Evolutionary conservation across 2,797 vertebrate genomes (phyloP).

Genomic region (Intellagama lesueurii): DNA sequence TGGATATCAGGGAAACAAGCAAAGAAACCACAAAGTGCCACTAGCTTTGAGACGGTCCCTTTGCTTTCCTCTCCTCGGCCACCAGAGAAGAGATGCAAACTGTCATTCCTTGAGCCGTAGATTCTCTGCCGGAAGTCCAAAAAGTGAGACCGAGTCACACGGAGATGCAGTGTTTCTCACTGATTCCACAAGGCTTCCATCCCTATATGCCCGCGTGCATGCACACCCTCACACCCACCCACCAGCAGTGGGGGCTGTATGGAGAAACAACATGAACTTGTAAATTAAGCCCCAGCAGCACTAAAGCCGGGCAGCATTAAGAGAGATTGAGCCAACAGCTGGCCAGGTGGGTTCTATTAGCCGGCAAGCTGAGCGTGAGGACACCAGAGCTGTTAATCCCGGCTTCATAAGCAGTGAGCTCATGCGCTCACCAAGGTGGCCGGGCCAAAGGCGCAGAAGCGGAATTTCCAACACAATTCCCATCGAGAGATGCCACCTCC

Average conservation of each 20-base stretch:
- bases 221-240: no score
- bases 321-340: not conserved
- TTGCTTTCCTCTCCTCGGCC: not conserved
- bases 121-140: not conserved
- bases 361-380: not conserved
- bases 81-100: not conserved
- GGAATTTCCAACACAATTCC: slow-evolving; percentile 27
- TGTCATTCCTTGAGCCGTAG: not conserved
- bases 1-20: not conserved
- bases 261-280: not conserved
- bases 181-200: fast-evolving
- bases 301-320: not conserved
- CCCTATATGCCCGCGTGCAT: no score
- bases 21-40: not conserved
- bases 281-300: not conserved
- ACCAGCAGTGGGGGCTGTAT: no score
- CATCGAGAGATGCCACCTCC: not conserved
- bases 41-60: not conserved
- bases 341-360: slow-evolving; percentile 50
- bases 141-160: not conserved
- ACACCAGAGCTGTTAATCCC: slow-evolving; percentile 46
- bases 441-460: slow-evolving; percentile 21
- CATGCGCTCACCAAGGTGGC: not conserved
- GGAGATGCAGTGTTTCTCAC: not conserved
- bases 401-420: slow-evolving; percentile 29